phyloP scores from a whole-genome alignment of 2,113 vertebrate species.

The Balaenoptera acutorostrata region DNA sequence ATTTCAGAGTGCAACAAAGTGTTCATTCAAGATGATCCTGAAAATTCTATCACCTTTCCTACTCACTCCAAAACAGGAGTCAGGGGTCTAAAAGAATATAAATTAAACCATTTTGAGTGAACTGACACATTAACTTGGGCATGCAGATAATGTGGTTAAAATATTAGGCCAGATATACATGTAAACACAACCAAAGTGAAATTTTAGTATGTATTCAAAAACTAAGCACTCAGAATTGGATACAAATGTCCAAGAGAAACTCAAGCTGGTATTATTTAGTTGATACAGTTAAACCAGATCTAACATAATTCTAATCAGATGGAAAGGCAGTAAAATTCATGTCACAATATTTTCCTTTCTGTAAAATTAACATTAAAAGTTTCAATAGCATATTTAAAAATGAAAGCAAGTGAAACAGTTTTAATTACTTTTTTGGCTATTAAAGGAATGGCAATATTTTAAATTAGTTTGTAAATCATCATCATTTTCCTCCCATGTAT shows the following conservation, averaged over 20 bases:
- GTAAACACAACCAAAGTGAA: not conserved
- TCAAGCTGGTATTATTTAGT: not conserved
- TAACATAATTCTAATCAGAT: slow-evolving; percentile 34
- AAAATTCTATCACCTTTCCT: not conserved
- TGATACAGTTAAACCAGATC: not conserved
- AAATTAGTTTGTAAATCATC: slow-evolving; percentile 46
- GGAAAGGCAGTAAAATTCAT: not conserved
- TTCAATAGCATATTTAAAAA: not conserved
- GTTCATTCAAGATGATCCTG: not conserved
- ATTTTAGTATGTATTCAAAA: not conserved
- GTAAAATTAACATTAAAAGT: slow-evolving; percentile 25
- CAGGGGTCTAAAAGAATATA: not conserved
- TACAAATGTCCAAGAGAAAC: not conserved
- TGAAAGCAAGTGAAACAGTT: not conserved
- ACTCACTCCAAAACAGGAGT: not conserved
- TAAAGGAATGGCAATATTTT: slow-evolving; percentile 13
- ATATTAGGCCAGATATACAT: not conserved
- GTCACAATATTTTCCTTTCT: slow-evolving; percentile 33
- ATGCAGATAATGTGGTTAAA: not conserved
- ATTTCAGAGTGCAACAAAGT: not conserved
- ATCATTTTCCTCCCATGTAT: not conserved
- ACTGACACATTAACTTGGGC: not conserved
- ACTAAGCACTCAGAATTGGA: not conserved
- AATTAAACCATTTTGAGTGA: not conserved
- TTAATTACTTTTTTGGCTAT: slow-evolving; percentile 13